Conservation (phyloP, 2,113 vertebrate species). For the Rhea pennata region DNA sequence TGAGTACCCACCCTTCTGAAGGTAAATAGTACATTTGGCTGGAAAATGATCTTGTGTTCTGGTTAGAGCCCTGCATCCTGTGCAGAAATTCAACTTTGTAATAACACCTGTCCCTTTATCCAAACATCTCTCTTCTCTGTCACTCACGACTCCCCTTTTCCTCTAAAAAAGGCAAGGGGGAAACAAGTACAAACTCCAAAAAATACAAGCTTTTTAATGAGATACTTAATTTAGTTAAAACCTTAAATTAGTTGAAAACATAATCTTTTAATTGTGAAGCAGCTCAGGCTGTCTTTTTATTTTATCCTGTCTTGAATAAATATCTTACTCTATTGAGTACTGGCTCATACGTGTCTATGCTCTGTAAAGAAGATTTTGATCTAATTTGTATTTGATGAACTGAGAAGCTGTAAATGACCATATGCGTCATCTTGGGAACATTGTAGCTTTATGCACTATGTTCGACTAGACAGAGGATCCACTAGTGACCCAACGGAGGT, state of each 20-base stretch:
- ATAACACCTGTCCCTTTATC: background rate
- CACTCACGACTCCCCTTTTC: background rate
- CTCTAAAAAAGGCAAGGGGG: background rate
- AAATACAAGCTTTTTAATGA: background rate
- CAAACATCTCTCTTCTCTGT: background rate
- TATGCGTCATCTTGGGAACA: slow-evolving; percentile 26
- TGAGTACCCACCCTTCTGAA: background rate
- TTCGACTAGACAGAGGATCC: background rate
- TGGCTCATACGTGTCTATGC: background rate
- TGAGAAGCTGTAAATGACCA: slow-evolving; percentile 62
- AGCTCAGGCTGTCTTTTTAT: background rate
- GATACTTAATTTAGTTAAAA: background rate
- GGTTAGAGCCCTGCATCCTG: background rate
- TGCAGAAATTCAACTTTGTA: background rate
- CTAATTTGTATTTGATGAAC: slow-evolving; percentile 61
- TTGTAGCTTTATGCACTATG: background rate
- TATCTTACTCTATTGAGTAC: background rate
- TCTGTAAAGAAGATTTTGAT: slow-evolving; percentile 31
- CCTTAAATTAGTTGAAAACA: background rate
- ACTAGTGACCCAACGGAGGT: slow-evolving; percentile 61
- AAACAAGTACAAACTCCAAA: background rate
- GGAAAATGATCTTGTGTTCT: background rate
- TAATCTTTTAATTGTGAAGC: background rate
- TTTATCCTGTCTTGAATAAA: slow-evolving; percentile 17
- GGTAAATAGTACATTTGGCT: background rate